Base-by-base conservation (phyloP, 2,113 vertebrate genomes). In the Passer domesticus region DNA sequence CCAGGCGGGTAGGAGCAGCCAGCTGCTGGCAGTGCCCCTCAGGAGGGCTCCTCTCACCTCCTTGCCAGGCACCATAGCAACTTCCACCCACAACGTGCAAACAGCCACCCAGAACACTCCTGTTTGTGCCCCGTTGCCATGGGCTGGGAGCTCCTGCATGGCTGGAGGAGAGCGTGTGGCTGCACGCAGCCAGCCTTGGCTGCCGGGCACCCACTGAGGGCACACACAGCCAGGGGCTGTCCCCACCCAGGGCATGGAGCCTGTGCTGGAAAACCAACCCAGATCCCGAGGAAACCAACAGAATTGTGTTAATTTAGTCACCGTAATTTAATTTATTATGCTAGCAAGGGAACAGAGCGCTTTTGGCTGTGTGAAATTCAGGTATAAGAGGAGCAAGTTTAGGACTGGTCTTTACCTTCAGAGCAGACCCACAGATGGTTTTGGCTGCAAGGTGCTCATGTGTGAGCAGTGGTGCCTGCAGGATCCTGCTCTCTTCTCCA, bases 91-190 rank as follows among this genome's bases (percentile, higher is more conserved):
- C 95, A 97, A 91, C 95, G 92, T 97, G 98, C 97, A 99, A 98
- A 98, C 97, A 98, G 92, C 94, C 97, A 97, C 92, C 80, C 87
- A 33, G 72, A 94, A 89, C 13, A 28, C 84, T 98, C 95, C 92
- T 97, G 90, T 98, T 98, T 97, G 97, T 97, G 89, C 88, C 94
- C 94, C 12, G 92, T 98, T 97, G 93, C 97, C 98, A 98, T 97
- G 96, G 96, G 94, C 94, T 82, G n/a, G 43, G 14, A 47, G 47
- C 18, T 69, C 43, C 24, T 8, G 44, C 9, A 0, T 46, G 69
- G 73, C 59, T 5, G 2, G 50, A 60, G 41, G 15, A 46, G 8
- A 69, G 22, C 37, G 0, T 82, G 78, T 9, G 28, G 46, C 70
- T 62, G 74, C 87, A 41, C 1, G 14, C 6, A 37, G 39, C 12